phyloP scores from a whole-genome alignment of 2,113 vertebrate species.

The Empidonax alnorum region DNA sequence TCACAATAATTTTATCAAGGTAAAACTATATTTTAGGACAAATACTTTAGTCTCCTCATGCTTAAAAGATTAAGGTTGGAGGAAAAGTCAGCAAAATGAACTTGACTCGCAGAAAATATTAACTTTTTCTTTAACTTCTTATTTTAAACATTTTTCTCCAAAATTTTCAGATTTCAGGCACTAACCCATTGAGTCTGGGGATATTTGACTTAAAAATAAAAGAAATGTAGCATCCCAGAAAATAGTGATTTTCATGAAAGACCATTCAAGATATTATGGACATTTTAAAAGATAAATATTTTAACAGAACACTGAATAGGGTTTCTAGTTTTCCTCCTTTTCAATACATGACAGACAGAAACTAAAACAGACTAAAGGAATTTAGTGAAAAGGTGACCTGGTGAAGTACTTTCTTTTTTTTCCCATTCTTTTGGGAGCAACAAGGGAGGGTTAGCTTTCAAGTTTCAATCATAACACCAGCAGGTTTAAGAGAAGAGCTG shows the following conservation, averaged over 20 bases:
- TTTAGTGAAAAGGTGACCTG: background rate
- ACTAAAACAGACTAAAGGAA: background rate
- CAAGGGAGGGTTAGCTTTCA: constrained; percentile 13
- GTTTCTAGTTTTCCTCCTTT: background rate
- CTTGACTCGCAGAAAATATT: background rate
- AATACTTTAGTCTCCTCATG: background rate
- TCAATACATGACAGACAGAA: constrained; percentile 2
- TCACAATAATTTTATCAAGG: background rate
- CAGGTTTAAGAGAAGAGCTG: constrained; percentile 18
- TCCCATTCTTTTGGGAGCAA: constrained; percentile 3
- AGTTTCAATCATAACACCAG: background rate
- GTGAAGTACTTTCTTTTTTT: background rate
- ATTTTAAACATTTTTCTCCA: constrained; percentile 59
- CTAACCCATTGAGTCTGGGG: background rate
- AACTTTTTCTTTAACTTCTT: constrained; percentile 12
- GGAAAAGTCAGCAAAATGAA: background rate
- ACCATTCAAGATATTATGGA: background rate
- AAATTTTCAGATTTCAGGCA: constrained; percentile 34
- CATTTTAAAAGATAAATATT: background rate
- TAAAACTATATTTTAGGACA: background rate
- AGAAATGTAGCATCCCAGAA: background rate
- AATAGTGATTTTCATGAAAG: background rate
- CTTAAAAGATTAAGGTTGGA: background rate
- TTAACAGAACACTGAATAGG: constrained; percentile 46
- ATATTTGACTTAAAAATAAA: background rate